Evolutionary conservation across 2,113 vertebrate species (phyloP).

Genomic region (Pterocles burchelli): DNA sequence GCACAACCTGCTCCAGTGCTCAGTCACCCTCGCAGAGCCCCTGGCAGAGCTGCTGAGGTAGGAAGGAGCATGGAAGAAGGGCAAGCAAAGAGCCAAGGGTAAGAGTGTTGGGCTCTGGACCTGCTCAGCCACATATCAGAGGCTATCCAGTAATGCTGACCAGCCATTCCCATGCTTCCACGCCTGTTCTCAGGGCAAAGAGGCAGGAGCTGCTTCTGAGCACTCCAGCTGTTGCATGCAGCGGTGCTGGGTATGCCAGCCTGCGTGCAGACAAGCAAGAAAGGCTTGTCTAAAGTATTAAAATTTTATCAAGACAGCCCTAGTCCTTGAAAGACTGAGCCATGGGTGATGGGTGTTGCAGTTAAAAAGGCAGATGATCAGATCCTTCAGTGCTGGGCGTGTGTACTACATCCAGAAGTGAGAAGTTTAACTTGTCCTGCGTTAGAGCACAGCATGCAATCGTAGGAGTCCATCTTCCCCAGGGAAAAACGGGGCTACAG

Average conservation of each 20-base stretch:
- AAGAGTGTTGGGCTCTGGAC: background rate
- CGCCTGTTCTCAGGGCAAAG: rapidly evolving
- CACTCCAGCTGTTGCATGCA: background rate
- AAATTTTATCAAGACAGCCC: background rate
- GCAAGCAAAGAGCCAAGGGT: background rate
- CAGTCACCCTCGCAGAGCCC: background rate
- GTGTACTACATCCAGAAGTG: rapidly evolving
- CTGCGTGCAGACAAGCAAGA: background rate
- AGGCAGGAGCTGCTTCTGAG: background rate
- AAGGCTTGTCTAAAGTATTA: background rate
- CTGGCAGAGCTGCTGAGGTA: background rate
- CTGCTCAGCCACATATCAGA: background rate
- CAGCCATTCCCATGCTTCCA: rapidly evolving
- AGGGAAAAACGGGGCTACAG: background rate
- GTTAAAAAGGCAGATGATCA: background rate
- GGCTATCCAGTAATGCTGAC: background rate
- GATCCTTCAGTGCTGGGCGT: background rate
- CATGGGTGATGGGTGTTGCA: background rate
- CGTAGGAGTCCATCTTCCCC: rapidly evolving
- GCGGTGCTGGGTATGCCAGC: background rate
- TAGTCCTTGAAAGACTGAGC: background rate
- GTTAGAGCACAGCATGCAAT: background rate
- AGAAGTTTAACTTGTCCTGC: background rate
- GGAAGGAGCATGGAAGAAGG: background rate
- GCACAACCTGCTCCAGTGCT: background rate